Evolutionary conservation across 2,888 invertebrate genomes (phyloP).

Genomic region (Pocota personata): DNA sequence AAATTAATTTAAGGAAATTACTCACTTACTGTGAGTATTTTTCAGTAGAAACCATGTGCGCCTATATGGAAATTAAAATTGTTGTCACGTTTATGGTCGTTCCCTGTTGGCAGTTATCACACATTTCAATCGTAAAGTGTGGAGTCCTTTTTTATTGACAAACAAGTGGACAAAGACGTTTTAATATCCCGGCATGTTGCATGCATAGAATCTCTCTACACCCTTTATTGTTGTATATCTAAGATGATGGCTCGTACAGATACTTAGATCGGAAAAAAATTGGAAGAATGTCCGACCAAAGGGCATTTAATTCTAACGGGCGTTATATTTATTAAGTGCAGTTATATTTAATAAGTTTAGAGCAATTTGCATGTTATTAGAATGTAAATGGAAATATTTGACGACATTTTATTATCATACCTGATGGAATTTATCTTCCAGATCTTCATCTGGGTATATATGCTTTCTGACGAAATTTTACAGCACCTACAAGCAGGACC

Average conservation of each 20-base stretch:
- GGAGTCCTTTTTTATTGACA: conserved; percentile 35
- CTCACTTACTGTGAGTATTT: conserved; percentile 23
- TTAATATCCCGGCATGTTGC: conserved; percentile 45
- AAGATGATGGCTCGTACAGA: not conserved
- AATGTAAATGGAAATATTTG: not conserved
- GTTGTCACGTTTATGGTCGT: conserved; percentile 58
- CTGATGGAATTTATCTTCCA: not conserved
- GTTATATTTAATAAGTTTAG: conserved; percentile 18
- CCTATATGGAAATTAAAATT: conserved; percentile 45
- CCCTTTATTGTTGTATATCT: not conserved
- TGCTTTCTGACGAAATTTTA: no score
- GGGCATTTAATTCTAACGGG: conserved; percentile 6
- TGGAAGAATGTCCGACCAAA: conserved; percentile 19
- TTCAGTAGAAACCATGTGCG: conserved; percentile 25
- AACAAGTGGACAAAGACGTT: conserved; percentile 53
- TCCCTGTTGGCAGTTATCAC: conserved; percentile 42
- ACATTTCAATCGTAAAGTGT: conserved; percentile 46
- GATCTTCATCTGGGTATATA: not conserved
- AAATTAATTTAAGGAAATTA: conserved; percentile 62
- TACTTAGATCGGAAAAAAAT: not conserved
- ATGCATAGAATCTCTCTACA: conserved; percentile 18
- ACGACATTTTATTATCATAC: not conserved
- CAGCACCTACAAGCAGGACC: no score
- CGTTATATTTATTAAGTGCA: conserved; percentile 27
- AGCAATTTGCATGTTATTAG: conserved; percentile 37